Base-by-base conservation (phyloP, 1,140 invertebrate species). In the Muscidifurax raptorellus region DNA sequence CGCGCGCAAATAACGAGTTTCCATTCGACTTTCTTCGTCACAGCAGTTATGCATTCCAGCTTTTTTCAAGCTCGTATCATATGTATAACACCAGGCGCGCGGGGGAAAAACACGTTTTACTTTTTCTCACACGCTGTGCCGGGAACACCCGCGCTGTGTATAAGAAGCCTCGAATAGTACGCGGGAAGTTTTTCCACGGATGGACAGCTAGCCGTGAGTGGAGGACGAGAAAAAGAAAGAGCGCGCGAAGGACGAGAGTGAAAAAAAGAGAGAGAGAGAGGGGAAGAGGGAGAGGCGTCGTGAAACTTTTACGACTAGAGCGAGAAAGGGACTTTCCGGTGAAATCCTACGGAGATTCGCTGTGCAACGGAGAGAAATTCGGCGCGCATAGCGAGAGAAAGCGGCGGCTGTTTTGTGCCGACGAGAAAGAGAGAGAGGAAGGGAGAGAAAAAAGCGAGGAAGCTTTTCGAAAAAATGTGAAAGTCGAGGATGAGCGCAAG, bases 391-490 rank as follows among this genome's bases (percentile, higher is more conserved):
- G 72, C 15, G 74, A 84, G 88, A 86, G 88, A 88, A 88, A 88
- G 88, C 88, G 86, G 25, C 47, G 44, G 77, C 76, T 82, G 59
- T 83, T 76, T 77, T 83, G 81, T 67, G 59, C 75, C 69, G 79
- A 82, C 74, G 75, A 44, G 27, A 84, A 81, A 59, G 83, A 77
- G 72, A 88, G 64, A 66, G 72, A 72, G 86, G 84, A 79, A 85
- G 88, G 86, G 89, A 89, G 87, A 47, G 13, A 77, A 74, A 87
- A 85, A 80, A 84, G 87, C 86, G 89, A 89, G 87, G 86, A 88
- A 86, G 86, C 86, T 89, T 90, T 88, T 25, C 22, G 86, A 89
- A 90, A 91, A 93, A 91, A 92, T 91, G 90, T 92, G 91, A 92
- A 92, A 92, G 90, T 90, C 86, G 77, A 85, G 32, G 86, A 84